Evolutionary conservation across 2,888 invertebrate genomes (phyloP), one percentile per base, ranked within the genome.

Genomic region (Orthonevra nobilis): DNA sequence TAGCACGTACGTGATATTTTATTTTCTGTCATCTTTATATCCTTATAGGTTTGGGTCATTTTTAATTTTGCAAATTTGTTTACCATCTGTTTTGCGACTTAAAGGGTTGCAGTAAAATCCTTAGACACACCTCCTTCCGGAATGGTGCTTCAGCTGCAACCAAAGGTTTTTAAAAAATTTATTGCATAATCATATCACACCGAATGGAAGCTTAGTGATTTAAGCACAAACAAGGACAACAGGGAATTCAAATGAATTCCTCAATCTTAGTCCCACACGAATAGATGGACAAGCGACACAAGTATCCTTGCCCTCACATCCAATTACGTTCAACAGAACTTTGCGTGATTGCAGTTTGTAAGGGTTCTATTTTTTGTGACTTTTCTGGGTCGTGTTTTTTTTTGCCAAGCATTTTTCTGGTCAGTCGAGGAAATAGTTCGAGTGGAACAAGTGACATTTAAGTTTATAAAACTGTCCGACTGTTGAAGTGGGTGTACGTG

Each of bases 361-460:
- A 48, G 1, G 46, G 4, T 12, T 2, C 0, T 14, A 12, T 7
- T 26, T 28, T 28, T 28, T 14, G 15, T 17, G n/a, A n/a, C n/a
- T n/a, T n/a, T n/a, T n/a, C n/a, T n/a, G n/a, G n/a, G n/a, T n/a
- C n/a, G n/a, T 44, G 58, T 30, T 36, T 32, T 23, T 23, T 23
- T 23, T 3, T 23, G 3, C 3, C 23, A 4, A 5, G 3, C 3
- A 26, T 19, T 50, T 20, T 17, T 14, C 34, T 36, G 42, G 63
- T 46, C 50, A 73, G 50, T 36, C 44, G 58, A 46, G 64, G 64
- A 66, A 70, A 46, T 52, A 64, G 64, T 63, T 64, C 77, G 42
- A 64, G 58, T 52, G 70, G 77, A 70, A 77, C 70, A 70, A 77
- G 64, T 77, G 77, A 52, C 63, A 70, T 77, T 75, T 54, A 70